These are phyloP conservation scores for Synanthedon vespiformis DNA, from an alignment of 2,888 invertebrate species.

Conservation along the genomic window DNA sequence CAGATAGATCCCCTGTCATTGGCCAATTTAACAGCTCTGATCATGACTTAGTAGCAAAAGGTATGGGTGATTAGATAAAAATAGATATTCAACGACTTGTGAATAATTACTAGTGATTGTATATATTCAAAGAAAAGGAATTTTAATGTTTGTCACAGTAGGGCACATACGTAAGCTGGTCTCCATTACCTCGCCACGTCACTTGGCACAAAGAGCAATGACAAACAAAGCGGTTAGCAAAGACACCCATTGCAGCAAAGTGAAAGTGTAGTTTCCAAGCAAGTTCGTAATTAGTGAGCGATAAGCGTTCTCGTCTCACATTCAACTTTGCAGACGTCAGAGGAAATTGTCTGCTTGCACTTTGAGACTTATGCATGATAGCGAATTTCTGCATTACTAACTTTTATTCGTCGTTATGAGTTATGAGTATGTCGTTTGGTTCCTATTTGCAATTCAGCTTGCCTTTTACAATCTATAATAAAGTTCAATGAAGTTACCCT, in stretches of 20 bases:
- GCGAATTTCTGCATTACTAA: background rate
- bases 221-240: slow-evolving; percentile 6
- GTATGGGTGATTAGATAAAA: too few relatives aligned
- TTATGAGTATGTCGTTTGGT: too few relatives aligned
- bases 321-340: slow-evolving; percentile 11
- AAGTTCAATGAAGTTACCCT: too few relatives aligned
- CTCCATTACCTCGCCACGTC: background rate
- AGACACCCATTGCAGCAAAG: slow-evolving; percentile 10
- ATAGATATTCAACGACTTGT: too few relatives aligned
- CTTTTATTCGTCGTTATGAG: too few relatives aligned
- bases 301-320: slow-evolving; percentile 16
- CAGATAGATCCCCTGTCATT: too few relatives aligned
- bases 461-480: too few relatives aligned
- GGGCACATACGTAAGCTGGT: background rate
- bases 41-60: too few relatives aligned
- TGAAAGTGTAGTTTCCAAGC: slow-evolving; percentile 15
- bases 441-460: too few relatives aligned
- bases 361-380: background rate
- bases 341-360: background rate
- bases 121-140: background rate
- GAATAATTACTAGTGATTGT: too few relatives aligned
- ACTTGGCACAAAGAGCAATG: background rate
- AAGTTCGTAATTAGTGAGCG: slow-evolving; percentile 29
- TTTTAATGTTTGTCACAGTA: background rate
- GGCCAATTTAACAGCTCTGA: too few relatives aligned